Base-by-base conservation (phyloP, 1,140 invertebrate species). In the Zaprionus davidi region DNA sequence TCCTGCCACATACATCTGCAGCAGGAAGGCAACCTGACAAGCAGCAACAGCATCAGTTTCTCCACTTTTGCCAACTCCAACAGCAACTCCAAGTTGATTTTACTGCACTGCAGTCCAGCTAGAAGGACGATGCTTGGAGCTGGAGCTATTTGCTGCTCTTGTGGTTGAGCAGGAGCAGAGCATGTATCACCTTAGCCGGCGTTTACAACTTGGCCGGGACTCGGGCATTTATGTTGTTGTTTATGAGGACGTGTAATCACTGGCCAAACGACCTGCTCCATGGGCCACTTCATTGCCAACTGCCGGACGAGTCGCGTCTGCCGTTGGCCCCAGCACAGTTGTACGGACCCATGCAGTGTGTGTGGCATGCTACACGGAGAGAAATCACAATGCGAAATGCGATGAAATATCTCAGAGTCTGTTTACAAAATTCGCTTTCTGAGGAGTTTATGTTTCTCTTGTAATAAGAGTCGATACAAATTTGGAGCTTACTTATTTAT, bases 191-290 rank as follows among this genome's bases (percentile, higher is more conserved):
- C 64, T 65, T 78, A 63, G 76, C 60, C 36, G 67, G 63, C 73
- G 77, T 74, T 75, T 69, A 75, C 79, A 69, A 59, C 63, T 68
- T 71, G 34, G 64, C 49, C 41, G n/a, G 26, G 26, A 17, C 13
- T 24, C 34, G 11, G 57, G 70, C 53, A 75, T 75, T 70, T 66
- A 60, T 71, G 59, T 53, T 81, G 75, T 85, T 85, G 76, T 81
- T 85, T 85, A 86, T 86, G 79, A 63, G 67, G 69, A 85, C 78
- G 82, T 85, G 82, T 85, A 85, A 85, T 86, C 82, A 86, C 82
- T 86, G 72, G 67, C 73, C 73, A 67, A 73, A 68, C 46, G 71
- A 59, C 64, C 59, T 53, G 71, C 28, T 72, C 53, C 81, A 83
- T 83, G 81, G 73, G 65, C 77, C 81, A 84, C 81, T 84, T 83